Conservation (phyloP, 2,888 invertebrate species). For the Schizaphis graminum region DNA sequence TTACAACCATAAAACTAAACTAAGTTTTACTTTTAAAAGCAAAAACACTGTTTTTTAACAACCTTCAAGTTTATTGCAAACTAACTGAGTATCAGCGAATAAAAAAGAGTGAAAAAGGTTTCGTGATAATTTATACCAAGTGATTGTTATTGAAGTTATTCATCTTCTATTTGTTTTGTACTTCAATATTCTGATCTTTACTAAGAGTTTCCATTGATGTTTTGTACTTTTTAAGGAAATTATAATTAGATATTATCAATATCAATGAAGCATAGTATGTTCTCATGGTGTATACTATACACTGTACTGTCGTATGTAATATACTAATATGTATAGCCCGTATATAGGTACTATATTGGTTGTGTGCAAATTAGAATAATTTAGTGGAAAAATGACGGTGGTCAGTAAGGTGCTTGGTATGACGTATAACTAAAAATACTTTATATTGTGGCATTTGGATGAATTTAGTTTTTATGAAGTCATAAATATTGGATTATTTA, state of each 20-base stretch:
- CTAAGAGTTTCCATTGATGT: not conserved
- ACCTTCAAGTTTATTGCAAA: slow-evolving; percentile 24
- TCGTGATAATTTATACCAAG: slow-evolving; percentile 28
- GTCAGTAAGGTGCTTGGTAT: not conserved
- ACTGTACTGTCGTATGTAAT: too few species aligned
- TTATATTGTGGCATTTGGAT: not conserved
- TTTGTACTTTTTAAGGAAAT: slow-evolving; percentile 1
- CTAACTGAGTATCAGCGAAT: slow-evolving; percentile 5
- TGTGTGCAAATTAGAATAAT: too few species aligned
- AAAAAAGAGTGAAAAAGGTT: slow-evolving; percentile 17
- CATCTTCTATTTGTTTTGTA: not conserved
- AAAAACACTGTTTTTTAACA: slow-evolving; percentile 44
- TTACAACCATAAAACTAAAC: slow-evolving; percentile 49
- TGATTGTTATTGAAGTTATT: slow-evolving; percentile 27
- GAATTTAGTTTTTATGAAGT: not conserved
- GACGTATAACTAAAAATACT: not conserved
- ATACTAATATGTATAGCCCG: too few species aligned
- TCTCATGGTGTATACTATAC: not conserved
- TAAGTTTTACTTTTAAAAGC: slow-evolving; percentile 40
- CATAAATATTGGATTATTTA: not conserved
- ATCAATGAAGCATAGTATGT: not conserved
- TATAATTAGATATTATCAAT: not conserved
- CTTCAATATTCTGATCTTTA: not conserved
- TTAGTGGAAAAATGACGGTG: not conserved
- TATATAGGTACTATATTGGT: not conserved